Percentiles rank a stretch among this genome's conserved stretches.
These are phyloP conservation scores for Hemibates koningsi DNA, from an alignment of 2,113 vertebrate genomes.

Conservation along the genomic window DNA sequence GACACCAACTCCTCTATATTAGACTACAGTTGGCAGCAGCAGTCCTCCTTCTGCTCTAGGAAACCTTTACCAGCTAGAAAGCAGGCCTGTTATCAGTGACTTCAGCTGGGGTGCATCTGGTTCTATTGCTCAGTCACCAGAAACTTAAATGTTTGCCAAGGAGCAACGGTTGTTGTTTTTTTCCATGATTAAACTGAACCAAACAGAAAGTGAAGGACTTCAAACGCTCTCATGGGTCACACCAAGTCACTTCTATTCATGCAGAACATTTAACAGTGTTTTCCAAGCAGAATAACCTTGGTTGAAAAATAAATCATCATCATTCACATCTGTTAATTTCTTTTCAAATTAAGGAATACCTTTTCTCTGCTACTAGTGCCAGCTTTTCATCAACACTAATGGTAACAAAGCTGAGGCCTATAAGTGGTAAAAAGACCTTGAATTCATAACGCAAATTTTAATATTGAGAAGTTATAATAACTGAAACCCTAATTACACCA, in stretches of 20 bases:
- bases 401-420: neutral
- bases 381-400: neutral
- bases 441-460: neutral
- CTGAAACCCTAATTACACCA: neutral
- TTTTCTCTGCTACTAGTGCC: neutral
- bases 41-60: neutral
- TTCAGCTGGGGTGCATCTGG: neutral
- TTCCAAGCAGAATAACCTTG: neutral
- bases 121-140: neutral
- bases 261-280: neutral
- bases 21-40: neutral
- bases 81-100: neutral
- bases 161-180: neutral
- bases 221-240: neutral
- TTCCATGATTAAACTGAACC: neutral
- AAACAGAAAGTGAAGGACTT: neutral
- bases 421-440: neutral
- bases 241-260: neutral
- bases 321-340: neutral
- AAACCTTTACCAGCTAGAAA: neutral
- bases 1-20: neutral
- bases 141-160: neutral
- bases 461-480: neutral
- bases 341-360: neutral
- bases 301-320: neutral